Conservation (phyloP, 2,888 invertebrate genomes). For the Tiliacea citrago region DNA sequence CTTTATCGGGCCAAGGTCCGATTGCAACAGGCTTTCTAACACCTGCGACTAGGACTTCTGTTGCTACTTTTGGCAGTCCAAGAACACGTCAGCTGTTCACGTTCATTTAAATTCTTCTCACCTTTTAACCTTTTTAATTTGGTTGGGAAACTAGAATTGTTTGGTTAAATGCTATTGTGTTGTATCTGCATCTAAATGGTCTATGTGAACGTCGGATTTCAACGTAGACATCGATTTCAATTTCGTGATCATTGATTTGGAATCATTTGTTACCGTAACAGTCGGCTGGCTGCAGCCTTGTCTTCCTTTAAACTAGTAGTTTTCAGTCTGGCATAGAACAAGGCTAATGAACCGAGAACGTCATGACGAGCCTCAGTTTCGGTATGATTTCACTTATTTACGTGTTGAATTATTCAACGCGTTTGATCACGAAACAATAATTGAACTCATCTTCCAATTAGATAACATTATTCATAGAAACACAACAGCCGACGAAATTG, state of each 20-base stretch:
- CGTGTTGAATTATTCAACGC: constrained; percentile 74
- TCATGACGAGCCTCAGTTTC: constrained; percentile 78
- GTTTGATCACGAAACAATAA: constrained; percentile 79
- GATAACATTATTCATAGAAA: constrained; percentile 64
- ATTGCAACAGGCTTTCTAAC: constrained; percentile 88
- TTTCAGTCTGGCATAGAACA: constrained; percentile 82
- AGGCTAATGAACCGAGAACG: constrained; percentile 82
- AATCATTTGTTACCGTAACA: constrained; percentile 81
- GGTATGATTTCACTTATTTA: constrained; percentile 85
- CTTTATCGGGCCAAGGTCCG: constrained; percentile 86
- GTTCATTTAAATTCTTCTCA: constrained; percentile 85
- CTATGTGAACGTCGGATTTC: constrained; percentile 50
- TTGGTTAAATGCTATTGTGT: constrained; percentile 76
- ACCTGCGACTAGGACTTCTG: constrained; percentile 82
- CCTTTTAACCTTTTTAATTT: constrained; percentile 85
- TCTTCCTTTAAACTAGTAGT: constrained; percentile 79
- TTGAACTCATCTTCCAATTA: constrained; percentile 75
- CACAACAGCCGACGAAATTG: constrained; percentile 56
- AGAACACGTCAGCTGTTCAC: constrained; percentile 73
- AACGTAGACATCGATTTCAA: constrained; percentile 54
- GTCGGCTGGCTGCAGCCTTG: constrained; percentile 84
- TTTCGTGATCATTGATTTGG: constrained; percentile 72
- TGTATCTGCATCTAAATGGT: constrained; percentile 50
- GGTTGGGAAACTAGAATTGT: constrained; percentile 77
- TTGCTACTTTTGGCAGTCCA: constrained; percentile 76